phyloP scores from a whole-genome alignment of 2,113 vertebrate genomes.

The Anhinga anhinga region DNA sequence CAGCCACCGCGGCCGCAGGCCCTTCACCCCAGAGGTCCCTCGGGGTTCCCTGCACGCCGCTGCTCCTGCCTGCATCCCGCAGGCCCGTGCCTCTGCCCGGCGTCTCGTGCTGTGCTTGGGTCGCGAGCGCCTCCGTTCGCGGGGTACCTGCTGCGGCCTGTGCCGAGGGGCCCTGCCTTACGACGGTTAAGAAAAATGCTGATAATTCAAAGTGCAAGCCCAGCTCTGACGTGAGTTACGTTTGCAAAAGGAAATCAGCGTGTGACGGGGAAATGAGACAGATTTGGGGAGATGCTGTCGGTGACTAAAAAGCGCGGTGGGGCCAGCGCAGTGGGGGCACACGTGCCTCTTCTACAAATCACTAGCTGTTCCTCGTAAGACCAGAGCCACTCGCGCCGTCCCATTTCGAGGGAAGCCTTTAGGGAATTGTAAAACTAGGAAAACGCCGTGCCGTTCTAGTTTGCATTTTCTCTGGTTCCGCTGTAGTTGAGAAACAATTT shows the following conservation, averaged over 20 bases:
- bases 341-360: neutral
- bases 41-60: accelerated
- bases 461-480: neutral
- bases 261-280: neutral
- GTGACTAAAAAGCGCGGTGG: neutral
- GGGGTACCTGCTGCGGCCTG: accelerated
- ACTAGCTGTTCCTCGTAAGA: neutral
- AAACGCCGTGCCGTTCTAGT: neutral
- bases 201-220: neutral
- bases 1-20: too few relatives aligned
- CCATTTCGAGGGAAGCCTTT: neutral
- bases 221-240: neutral
- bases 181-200: neutral
- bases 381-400: accelerated
- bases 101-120: accelerated
- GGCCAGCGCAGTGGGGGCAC: neutral
- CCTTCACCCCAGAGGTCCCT: neutral
- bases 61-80: neutral
- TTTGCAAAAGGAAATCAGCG: accelerated
- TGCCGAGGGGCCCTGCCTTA: neutral
- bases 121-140: neutral
- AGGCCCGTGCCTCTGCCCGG: neutral
- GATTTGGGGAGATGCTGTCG: accelerated
- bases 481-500: neutral
- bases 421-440: neutral